Evolutionary conservation across 2,797 vertebrate genomes (phyloP).

Genomic region (Gobionotothen gibberifrons): DNA sequence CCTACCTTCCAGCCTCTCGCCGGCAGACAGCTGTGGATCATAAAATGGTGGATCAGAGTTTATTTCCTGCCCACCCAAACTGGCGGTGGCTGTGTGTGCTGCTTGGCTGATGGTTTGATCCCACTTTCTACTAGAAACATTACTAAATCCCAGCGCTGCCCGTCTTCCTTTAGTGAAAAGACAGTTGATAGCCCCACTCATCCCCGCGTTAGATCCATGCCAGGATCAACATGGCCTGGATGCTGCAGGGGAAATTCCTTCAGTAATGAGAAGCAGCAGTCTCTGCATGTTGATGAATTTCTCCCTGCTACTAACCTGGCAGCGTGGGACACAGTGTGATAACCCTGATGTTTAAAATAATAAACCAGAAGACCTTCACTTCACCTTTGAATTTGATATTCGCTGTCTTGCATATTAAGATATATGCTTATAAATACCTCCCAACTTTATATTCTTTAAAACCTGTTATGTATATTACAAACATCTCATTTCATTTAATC

Average conservation of each 20-base stretch:
- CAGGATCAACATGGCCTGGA: conserved; percentile 66
- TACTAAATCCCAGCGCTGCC: conserved; percentile 63
- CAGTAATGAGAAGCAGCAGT: conserved; percentile 73
- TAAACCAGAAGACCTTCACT: conserved; percentile 27
- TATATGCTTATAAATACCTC: not conserved
- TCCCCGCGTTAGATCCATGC: conserved; percentile 55
- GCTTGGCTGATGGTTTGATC: conserved; percentile 64
- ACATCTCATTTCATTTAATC: conserved; percentile 13
- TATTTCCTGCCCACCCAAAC: conserved; percentile 81
- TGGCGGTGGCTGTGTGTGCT: conserved; percentile 29
- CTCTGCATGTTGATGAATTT: conserved; percentile 53
- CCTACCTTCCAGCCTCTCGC: conserved; percentile 40
- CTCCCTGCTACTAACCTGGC: conserved; percentile 53
- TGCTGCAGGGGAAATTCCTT: conserved; percentile 70
- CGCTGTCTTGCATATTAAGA: not conserved
- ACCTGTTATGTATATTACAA: conserved; percentile 16
- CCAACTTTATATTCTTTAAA: conserved; percentile 18
- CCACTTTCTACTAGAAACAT: conserved; percentile 61
- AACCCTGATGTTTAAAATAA: conserved; percentile 37
- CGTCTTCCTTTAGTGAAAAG: conserved; percentile 59
- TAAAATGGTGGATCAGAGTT: conserved; percentile 73
- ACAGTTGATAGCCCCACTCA: conserved; percentile 55
- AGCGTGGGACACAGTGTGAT: conserved; percentile 36
- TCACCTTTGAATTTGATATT: conserved; percentile 4
- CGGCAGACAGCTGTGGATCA: conserved; percentile 72